Conservation (phyloP, 1,140 invertebrate genomes). For the Tetragonula clypearis region DNA sequence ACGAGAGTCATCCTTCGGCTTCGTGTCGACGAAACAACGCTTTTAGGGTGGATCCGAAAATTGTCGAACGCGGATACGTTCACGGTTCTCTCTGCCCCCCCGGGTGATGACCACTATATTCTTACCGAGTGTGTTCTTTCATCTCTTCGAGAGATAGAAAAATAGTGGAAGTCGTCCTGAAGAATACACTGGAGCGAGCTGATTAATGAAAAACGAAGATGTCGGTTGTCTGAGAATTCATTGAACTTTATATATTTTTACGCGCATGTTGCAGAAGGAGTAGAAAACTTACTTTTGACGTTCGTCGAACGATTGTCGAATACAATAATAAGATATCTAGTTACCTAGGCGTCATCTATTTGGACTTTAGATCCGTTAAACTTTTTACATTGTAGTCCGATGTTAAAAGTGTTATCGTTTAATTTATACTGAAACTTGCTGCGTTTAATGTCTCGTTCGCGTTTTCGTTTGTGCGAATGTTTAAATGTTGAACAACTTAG, state of each 20-base stretch:
- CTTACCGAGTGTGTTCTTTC: background rate
- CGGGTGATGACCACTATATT: background rate
- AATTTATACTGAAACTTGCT: background rate
- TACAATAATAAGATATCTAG: too few species aligned
- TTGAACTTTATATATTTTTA: too few species aligned
- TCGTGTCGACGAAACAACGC: conserved; percentile 34
- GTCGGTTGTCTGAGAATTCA: too few species aligned
- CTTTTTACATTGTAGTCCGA: background rate
- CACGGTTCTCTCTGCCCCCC: background rate
- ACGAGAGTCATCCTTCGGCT: conserved; percentile 41
- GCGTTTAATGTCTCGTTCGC: background rate
- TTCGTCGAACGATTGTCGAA: too few species aligned
- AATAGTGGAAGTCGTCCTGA: background rate
- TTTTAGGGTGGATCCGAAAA: conserved; percentile 38
- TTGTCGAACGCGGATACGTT: conserved; percentile 12
- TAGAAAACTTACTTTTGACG: too few species aligned
- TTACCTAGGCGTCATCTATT: too few species aligned
- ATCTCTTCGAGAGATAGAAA: background rate
- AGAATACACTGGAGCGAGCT: background rate
- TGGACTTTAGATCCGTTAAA: background rate
- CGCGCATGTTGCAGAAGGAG: too few species aligned
- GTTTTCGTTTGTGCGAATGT: background rate
- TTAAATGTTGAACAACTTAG: too few species aligned
- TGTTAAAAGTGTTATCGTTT: background rate
- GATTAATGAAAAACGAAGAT: background rate